phyloP scores from a whole-genome alignment of 1,140 invertebrate genomes.

The Pinna nobilis region DNA sequence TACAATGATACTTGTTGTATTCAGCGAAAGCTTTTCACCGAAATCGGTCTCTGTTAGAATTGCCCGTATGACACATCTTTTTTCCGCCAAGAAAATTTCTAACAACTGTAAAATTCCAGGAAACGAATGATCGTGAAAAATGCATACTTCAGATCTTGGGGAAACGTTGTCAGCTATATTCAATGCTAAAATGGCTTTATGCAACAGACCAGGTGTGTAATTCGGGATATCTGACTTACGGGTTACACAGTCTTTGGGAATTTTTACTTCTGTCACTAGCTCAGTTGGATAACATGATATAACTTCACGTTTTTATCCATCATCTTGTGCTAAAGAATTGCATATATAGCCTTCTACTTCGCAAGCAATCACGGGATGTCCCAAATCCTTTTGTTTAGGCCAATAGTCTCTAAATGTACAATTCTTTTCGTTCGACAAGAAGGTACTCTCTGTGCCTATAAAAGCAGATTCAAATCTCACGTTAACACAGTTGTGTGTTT shows the following conservation, averaged over 20 bases:
- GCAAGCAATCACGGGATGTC: neutral
- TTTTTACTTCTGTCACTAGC: neutral
- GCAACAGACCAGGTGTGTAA: neutral
- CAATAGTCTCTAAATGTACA: neutral
- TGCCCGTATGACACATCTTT: too few relatives aligned
- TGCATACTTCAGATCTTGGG: too few relatives aligned
- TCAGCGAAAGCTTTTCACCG: too few relatives aligned
- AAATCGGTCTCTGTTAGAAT: too few relatives aligned
- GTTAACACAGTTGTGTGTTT: neutral
- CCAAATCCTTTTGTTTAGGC: neutral
- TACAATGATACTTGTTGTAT: too few relatives aligned
- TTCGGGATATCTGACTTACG: neutral
- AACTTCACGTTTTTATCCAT: neutral
- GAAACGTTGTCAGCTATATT: too few relatives aligned
- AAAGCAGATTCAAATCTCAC: neutral
- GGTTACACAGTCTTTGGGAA: neutral
- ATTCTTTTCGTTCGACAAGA: neutral
- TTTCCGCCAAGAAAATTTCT: too few relatives aligned
- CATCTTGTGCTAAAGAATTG: too few relatives aligned
- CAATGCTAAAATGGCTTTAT: neutral
- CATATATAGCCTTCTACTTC: too few relatives aligned
- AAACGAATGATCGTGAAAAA: too few relatives aligned
- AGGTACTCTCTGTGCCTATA: neutral
- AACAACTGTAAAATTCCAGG: too few relatives aligned
- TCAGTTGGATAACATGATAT: neutral